phyloP scores from a whole-genome alignment of 2,797 vertebrate species.

The Urocyon cinereoargenteus region DNA sequence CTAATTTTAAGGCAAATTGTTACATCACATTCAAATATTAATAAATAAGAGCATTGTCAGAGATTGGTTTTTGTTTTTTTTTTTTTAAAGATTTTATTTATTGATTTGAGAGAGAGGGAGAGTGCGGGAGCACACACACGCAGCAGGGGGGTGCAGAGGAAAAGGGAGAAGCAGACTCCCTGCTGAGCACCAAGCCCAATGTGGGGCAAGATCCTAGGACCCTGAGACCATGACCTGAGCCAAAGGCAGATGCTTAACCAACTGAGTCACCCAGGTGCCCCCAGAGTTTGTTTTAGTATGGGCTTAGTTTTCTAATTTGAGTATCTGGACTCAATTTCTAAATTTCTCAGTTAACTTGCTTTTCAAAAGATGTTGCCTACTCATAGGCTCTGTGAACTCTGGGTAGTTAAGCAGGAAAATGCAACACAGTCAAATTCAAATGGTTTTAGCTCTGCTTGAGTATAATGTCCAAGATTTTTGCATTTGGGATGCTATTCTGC shows the following conservation, averaged over 20 bases:
- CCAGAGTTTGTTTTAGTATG: neutral
- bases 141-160: too few species aligned
- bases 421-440: neutral
- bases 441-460: neutral
- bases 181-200: too few species aligned
- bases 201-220: too few species aligned
- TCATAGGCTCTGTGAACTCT: neutral
- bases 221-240: too few species aligned
- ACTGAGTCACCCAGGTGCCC: too few species aligned
- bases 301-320: neutral
- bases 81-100: too few species aligned
- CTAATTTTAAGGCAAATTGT: neutral
- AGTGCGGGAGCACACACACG: too few species aligned
- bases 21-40: neutral
- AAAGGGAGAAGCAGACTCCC: too few species aligned
- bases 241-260: too few species aligned
- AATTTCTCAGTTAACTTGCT: neutral
- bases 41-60: neutral
- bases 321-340: neutral
- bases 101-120: too few species aligned
- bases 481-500: neutral
- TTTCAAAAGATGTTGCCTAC: slow-evolving; percentile 8
- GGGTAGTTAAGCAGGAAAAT: neutral
- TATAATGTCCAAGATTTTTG: neutral
- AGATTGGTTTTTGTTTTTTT: neutral